phyloP scores from a whole-genome alignment of 1,140 invertebrate species.

The Eumeta japonica region DNA sequence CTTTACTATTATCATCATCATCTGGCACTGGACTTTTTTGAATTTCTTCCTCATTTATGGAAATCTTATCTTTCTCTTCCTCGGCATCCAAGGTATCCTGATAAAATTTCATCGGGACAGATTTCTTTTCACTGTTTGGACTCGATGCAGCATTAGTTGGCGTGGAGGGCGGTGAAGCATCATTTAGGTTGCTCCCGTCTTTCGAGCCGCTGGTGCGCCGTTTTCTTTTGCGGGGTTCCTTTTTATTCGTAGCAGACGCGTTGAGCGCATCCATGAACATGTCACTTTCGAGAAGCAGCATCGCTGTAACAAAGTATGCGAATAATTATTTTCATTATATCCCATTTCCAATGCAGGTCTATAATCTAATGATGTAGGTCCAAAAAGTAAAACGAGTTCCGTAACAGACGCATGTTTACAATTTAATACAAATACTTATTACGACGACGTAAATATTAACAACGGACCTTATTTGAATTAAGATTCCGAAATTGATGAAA shows the following conservation, averaged over 20 bases:
- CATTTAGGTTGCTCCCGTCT: constrained; percentile 56
- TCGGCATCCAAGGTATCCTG: constrained; percentile 83
- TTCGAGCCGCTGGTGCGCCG: constrained; percentile 66
- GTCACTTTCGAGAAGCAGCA: constrained; percentile 82
- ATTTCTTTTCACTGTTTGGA: constrained; percentile 46
- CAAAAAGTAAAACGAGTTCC: too few species aligned
- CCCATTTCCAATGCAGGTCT: too few species aligned
- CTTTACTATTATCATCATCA: constrained; percentile 55
- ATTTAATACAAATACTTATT: too few species aligned
- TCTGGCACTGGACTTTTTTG: constrained; percentile 11
- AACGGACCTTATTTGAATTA: too few species aligned
- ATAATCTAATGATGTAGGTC: too few species aligned
- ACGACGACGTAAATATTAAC: too few species aligned
- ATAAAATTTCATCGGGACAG: constrained; percentile 79
- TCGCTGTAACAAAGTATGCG: constrained; percentile 61
- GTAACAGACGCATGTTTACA: too few species aligned
- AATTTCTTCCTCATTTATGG: constrained; percentile 19
- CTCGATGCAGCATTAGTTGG: constrained; percentile 39
- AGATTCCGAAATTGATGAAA: too few species aligned
- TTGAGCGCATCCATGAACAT: constrained; percentile 90
- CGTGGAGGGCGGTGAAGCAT: constrained; percentile 47
- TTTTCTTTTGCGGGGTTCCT: constrained; percentile 75
- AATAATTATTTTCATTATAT: constrained; percentile 6
- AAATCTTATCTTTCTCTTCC: constrained; percentile 45
- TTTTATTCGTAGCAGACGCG: constrained; percentile 69